Conservation (phyloP, 2,797 vertebrate species). For the Notamacropus eugenii region DNA sequence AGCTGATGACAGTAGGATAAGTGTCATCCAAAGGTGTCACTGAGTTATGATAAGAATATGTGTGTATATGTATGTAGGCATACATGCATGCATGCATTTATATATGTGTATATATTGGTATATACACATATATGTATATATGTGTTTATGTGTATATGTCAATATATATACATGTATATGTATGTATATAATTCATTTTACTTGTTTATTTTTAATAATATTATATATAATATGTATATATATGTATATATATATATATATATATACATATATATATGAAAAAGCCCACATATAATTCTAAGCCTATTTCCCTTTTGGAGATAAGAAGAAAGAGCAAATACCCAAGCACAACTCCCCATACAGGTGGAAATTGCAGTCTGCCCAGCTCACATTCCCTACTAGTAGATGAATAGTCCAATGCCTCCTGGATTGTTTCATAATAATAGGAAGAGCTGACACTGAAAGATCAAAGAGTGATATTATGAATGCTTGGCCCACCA, state of each 20-base stretch:
- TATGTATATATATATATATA: too few species aligned
- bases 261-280: too few species aligned
- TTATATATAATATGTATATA: too few species aligned
- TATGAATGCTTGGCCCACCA: neutral
- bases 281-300: neutral
- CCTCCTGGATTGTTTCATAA: neutral
- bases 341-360: neutral
- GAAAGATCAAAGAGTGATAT: neutral
- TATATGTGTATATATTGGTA: too few species aligned
- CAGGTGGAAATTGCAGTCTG: neutral
- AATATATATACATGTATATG: neutral
- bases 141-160: too few species aligned
- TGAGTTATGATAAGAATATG: neutral
- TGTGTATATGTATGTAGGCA: too few species aligned
- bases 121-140: too few species aligned
- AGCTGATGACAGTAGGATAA: neutral
- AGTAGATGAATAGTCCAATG: neutral
- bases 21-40: neutral
- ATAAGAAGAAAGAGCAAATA: neutral
- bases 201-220: neutral
- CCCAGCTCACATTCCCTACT: neutral
- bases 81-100: too few species aligned
- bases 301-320: neutral
- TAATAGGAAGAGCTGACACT: neutral
- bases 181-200: too few species aligned